phyloP scores from a whole-genome alignment of 2,888 invertebrate species.

The Thecocarcelia acutangulata region DNA sequence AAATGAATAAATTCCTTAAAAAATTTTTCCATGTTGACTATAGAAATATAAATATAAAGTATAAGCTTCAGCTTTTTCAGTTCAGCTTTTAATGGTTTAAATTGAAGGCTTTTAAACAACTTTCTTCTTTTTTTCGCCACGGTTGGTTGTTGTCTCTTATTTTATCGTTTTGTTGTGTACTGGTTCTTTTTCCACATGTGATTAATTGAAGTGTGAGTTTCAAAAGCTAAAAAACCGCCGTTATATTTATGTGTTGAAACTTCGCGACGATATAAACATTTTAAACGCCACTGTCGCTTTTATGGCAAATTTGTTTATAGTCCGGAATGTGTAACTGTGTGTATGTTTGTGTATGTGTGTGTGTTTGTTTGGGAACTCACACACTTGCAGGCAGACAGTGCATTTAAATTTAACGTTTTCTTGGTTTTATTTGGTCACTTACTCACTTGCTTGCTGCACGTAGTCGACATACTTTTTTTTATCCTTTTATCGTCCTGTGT shows the following conservation, averaged over 20 bases:
- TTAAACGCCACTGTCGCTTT: conserved; percentile 47
- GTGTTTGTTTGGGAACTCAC: neutral
- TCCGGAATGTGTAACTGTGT: neutral
- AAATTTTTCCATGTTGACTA: too few relatives aligned
- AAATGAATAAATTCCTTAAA: too few relatives aligned
- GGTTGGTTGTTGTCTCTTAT: conserved; percentile 10
- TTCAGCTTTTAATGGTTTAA: conserved; percentile 21
- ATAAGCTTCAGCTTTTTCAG: too few relatives aligned
- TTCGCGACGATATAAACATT: conserved; percentile 39
- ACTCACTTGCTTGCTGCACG: conserved; percentile 4
- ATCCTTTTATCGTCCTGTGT: conserved; percentile 58
- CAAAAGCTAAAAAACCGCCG: conserved; percentile 58
- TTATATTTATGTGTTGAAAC: conserved; percentile 39
- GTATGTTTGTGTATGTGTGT: neutral
- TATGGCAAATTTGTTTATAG: conserved; percentile 30
- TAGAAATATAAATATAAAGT: too few relatives aligned
- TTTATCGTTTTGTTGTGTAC: conserved; percentile 31
- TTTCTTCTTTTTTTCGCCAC: conserved; percentile 31
- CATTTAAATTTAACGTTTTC: conserved; percentile 38
- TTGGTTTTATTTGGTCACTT: conserved; percentile 57
- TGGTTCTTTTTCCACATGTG: conserved; percentile 47
- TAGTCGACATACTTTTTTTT: conserved; percentile 57
- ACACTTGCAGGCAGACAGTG: conserved; percentile 30
- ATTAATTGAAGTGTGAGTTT: conserved; percentile 72
- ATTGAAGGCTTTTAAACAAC: conserved; percentile 36